phyloP scores from a whole-genome alignment of 2,113 vertebrate genomes.

The Grallaria varia region DNA sequence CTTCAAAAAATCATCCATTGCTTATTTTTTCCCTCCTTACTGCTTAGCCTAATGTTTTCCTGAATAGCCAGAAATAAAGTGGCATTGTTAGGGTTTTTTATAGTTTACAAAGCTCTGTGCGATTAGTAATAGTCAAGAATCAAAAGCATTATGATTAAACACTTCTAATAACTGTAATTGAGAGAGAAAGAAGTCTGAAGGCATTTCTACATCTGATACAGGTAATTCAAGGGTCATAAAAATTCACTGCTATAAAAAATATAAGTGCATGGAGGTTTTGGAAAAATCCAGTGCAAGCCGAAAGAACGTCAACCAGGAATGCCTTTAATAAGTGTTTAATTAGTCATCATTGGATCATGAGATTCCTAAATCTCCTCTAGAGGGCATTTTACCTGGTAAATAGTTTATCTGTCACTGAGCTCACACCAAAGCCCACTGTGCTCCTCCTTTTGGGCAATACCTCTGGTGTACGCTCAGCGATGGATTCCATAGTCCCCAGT shows the following conservation, averaged over 20 bases:
- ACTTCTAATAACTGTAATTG: neutral
- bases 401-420: neutral
- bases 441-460: neutral
- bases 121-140: neutral
- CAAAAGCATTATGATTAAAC: neutral
- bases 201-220: neutral
- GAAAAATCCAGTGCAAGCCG: neutral
- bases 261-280: neutral
- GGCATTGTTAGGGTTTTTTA: neutral
- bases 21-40: neutral
- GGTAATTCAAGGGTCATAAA: neutral
- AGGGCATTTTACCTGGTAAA: neutral
- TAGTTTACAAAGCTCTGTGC: neutral
- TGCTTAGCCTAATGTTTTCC: neutral
- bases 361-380: neutral
- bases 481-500: neutral
- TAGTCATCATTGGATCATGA: neutral
- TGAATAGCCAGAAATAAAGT: neutral
- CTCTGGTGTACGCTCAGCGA: accelerated
- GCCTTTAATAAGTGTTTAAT: neutral
- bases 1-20: neutral
- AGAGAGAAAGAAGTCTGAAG: neutral
- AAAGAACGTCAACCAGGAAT: neutral
- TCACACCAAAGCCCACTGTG: neutral
- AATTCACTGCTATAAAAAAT: neutral